Conservation (phyloP, 2,888 invertebrate genomes). For the Mimachlamys varia region DNA sequence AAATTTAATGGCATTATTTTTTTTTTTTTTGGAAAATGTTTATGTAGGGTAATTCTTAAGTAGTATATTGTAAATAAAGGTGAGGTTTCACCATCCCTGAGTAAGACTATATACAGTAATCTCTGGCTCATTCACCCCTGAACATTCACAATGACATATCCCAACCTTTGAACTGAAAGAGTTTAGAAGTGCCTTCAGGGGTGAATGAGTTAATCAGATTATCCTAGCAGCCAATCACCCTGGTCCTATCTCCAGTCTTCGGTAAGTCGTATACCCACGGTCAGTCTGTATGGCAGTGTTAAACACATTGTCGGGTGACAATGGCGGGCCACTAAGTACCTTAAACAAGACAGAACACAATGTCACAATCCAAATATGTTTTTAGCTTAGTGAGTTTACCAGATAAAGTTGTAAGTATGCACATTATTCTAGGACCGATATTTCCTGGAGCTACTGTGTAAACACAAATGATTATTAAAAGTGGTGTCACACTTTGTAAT, state of each 20-base stretch:
- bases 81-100: background rate
- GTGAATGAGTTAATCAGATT: background rate
- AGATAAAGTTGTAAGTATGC: background rate
- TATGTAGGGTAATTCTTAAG: background rate
- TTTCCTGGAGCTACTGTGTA: background rate
- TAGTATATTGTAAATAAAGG: background rate
- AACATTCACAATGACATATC: too few species aligned
- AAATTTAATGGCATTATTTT: background rate
- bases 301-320: background rate
- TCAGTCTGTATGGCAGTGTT: too few species aligned
- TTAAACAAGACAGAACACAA: background rate
- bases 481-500: too few species aligned
- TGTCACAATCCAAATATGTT: background rate
- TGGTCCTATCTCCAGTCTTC: background rate
- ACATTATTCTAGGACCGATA: background rate
- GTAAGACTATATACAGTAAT: too few species aligned
- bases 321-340: background rate
- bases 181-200: too few species aligned
- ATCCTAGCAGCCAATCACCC: background rate
- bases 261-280: too few species aligned
- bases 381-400: conserved; percentile 16
- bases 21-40: background rate
- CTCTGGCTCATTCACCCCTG: too few species aligned
- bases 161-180: too few species aligned
- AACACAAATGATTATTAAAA: background rate